Evolutionary conservation across 2,888 invertebrate species (phyloP).

Genomic region (Drosophila phalerata): DNA sequence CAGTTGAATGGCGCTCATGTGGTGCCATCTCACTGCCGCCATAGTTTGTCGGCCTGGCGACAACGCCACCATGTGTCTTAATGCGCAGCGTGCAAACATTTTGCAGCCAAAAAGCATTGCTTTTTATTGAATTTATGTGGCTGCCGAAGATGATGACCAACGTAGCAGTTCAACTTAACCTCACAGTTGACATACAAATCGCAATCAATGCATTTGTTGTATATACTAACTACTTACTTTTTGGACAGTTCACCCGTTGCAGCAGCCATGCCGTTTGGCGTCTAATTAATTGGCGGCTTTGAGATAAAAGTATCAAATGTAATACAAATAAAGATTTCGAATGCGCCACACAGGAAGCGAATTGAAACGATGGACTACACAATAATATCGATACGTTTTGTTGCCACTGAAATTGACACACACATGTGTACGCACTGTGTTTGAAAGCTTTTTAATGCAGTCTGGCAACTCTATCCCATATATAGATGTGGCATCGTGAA

Average conservation of each 20-base stretch:
- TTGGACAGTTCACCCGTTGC: slow-evolving; percentile 83
- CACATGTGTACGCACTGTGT: slow-evolving; percentile 48
- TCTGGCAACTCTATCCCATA: slow-evolving; percentile 34
- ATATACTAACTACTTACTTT: slow-evolving; percentile 79
- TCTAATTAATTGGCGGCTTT: slow-evolving; percentile 17
- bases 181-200: slow-evolving; percentile 37
- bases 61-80: slow-evolving; percentile 31
- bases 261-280: slow-evolving; percentile 71
- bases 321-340: slow-evolving; percentile 30
- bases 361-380: slow-evolving; percentile 37
- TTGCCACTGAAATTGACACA: slow-evolving; percentile 34
- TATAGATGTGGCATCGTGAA: slow-evolving; percentile 34
- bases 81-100: slow-evolving; percentile 43
- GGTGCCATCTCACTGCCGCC: slow-evolving; percentile 31
- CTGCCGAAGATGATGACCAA: slow-evolving; percentile 20
- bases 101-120: neutral
- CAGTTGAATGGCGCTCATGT: slow-evolving; percentile 50
- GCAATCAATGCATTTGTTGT: neutral
- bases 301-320: slow-evolving; percentile 12
- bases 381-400: slow-evolving; percentile 44
- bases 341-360: slow-evolving; percentile 51
- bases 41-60: slow-evolving; percentile 6
- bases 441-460: neutral
- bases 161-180: slow-evolving; percentile 52
- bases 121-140: slow-evolving; percentile 9